These are phyloP conservation scores for Fulmarus glacialis DNA, from an alignment of 2,113 vertebrate genomes.

Conservation along the genomic window DNA sequence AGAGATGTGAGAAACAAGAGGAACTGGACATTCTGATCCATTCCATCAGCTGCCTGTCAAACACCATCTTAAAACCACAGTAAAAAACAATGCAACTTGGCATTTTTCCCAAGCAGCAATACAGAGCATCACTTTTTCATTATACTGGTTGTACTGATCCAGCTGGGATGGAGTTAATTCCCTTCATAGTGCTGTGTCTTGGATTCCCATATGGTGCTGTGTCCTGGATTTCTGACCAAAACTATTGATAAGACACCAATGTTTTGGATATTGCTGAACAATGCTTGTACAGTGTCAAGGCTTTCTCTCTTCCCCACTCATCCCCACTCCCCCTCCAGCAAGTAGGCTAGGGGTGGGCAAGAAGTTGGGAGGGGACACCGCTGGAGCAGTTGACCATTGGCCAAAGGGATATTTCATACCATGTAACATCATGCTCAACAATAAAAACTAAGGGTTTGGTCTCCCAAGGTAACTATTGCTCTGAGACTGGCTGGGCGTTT, in stretches of 20 bases:
- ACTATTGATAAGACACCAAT: background rate
- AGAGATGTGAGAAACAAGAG: background rate
- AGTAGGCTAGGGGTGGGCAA: background rate
- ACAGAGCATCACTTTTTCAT: background rate
- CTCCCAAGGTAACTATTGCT: background rate
- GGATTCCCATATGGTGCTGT: background rate
- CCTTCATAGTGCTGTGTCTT: background rate
- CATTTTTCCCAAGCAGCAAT: background rate
- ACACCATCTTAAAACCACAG: background rate
- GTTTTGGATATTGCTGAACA: background rate
- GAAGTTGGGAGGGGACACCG: background rate
- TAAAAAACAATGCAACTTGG: background rate
- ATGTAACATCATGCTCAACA: background rate
- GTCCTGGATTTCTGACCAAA: background rate
- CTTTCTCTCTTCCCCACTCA: background rate
- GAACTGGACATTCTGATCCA: background rate
- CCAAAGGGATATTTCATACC: background rate
- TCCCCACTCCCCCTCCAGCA: accelerated
- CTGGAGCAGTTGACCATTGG: background rate
- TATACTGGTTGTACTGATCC: background rate
- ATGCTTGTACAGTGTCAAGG: background rate
- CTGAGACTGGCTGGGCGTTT: background rate
- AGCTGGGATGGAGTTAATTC: background rate
- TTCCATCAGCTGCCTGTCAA: background rate
- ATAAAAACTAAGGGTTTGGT: background rate